Percentiles rank a stretch among this genome's conserved stretches.
Evolutionary conservation across 2,113 vertebrate species (phyloP).

Genomic region (Grus americana): DNA sequence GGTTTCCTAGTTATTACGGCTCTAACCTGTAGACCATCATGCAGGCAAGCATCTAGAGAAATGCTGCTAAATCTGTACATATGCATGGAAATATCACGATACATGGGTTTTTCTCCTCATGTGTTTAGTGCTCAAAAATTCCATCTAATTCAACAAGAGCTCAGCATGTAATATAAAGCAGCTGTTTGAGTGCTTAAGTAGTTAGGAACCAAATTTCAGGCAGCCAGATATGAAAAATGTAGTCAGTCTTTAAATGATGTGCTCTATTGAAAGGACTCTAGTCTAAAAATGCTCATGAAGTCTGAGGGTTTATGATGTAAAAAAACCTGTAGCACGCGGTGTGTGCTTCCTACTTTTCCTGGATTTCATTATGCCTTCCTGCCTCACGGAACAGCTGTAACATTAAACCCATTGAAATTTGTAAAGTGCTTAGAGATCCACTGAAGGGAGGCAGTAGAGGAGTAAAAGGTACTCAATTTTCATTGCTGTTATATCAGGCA

Average conservation of each 20-base stretch:
- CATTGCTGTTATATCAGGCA: neutral
- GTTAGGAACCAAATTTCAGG: neutral
- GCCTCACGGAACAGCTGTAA: constrained; percentile 41
- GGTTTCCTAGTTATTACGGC: neutral
- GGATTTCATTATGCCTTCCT: constrained; percentile 32
- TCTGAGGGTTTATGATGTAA: constrained; percentile 18
- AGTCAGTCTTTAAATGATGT: neutral
- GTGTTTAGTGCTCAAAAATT: neutral
- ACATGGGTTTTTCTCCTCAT: neutral
- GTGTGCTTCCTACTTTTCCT: neutral
- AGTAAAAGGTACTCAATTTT: constrained; percentile 47
- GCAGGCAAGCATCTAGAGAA: neutral
- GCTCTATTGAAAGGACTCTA: neutral
- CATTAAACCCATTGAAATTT: constrained; percentile 32
- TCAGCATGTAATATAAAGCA: neutral
- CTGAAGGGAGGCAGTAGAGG: constrained; percentile 12
- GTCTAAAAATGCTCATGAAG: neutral
- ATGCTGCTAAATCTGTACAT: neutral
- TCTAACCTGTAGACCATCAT: neutral
- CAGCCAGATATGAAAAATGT: neutral
- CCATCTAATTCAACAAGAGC: neutral
- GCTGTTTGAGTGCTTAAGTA: neutral
- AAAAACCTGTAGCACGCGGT: neutral
- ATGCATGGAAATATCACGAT: neutral
- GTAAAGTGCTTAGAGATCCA: constrained; percentile 49